A percentile compares a stretch with the other conserved stretches of the same genome.
phyloP scores from a whole-genome alignment of 2,113 vertebrate genomes.

The Edolisoma coerulescens region DNA sequence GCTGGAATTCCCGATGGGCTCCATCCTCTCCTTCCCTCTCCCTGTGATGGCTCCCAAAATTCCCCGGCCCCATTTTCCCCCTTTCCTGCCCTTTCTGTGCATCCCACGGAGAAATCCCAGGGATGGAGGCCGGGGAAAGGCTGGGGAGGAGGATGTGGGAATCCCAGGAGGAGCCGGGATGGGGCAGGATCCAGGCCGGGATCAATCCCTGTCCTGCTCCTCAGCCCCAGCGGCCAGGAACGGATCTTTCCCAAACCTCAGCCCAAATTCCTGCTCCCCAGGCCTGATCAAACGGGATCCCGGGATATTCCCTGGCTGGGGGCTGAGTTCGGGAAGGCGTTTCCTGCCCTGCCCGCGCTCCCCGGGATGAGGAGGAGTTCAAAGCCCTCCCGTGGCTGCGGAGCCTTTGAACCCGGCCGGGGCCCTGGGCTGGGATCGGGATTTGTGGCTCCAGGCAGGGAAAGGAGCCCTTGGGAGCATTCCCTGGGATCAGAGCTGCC shows the following conservation, averaged over 20 bases:
- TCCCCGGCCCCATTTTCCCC: rapidly evolving
- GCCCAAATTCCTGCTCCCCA: slow-evolving; percentile 4
- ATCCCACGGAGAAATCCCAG: rapidly evolving
- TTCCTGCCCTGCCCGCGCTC: slow-evolving; percentile 35
- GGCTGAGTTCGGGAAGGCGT: not conserved
- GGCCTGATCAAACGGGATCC: not conserved
- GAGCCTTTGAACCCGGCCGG: slow-evolving; percentile 35
- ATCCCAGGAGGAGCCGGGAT: not conserved
- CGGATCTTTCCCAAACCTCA: not conserved
- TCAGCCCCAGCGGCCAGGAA: not conserved
- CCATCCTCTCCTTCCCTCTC: not conserved
- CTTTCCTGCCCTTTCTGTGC: not conserved
- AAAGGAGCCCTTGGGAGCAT: not conserved
- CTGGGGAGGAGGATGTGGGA: rapidly evolving
- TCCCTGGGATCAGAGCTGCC: not conserved
- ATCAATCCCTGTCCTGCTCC: not conserved
- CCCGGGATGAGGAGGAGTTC: slow-evolving; percentile 39
- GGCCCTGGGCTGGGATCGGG: slow-evolving; percentile 2
- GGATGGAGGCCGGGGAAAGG: not conserved
- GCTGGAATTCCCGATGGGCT: not conserved
- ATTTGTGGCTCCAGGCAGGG: not conserved
- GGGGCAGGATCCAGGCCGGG: not conserved
- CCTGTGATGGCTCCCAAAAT: not conserved
- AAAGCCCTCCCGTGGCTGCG: slow-evolving; percentile 21
- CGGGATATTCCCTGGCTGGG: slow-evolving; percentile 19